Conservation (phyloP, 2,888 invertebrate species). For the Ischnus inquisitorius region DNA sequence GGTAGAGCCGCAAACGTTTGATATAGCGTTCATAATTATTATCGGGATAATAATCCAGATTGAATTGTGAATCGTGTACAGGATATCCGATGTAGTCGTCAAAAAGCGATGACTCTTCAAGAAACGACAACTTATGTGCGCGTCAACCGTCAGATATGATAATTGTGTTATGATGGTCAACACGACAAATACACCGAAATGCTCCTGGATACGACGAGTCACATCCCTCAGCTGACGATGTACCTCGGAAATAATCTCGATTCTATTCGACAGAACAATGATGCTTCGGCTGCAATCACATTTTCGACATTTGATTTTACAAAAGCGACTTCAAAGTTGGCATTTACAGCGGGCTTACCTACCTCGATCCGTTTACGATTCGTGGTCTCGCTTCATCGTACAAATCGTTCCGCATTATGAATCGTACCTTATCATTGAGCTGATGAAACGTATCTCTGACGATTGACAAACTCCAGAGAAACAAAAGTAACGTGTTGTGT, state of each 20-base stretch:
- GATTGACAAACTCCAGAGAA: constrained; percentile 6
- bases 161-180: constrained; percentile 2
- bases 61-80: background rate
- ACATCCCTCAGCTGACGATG: constrained; percentile 49
- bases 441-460: constrained; percentile 31
- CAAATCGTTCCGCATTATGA: constrained; percentile 16
- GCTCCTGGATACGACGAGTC: constrained; percentile 4
- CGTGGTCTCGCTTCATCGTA: background rate
- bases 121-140: constrained; percentile 36
- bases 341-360: background rate
- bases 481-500: background rate
- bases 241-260: constrained; percentile 28
- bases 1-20: constrained; percentile 30
- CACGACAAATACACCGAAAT: constrained; percentile 26
- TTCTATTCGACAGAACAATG: constrained; percentile 6
- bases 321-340: background rate
- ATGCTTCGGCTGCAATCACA: constrained; percentile 9
- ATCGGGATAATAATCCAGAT: background rate
- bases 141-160: background rate
- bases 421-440: constrained; percentile 36
- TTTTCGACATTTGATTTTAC: background rate
- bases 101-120: background rate
- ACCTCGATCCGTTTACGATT: background rate
- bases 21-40: constrained; percentile 2
- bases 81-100: background rate